Evolutionary conservation across 2,797 vertebrate species (phyloP).

Genomic region (Rhynchonycteris naso): DNA sequence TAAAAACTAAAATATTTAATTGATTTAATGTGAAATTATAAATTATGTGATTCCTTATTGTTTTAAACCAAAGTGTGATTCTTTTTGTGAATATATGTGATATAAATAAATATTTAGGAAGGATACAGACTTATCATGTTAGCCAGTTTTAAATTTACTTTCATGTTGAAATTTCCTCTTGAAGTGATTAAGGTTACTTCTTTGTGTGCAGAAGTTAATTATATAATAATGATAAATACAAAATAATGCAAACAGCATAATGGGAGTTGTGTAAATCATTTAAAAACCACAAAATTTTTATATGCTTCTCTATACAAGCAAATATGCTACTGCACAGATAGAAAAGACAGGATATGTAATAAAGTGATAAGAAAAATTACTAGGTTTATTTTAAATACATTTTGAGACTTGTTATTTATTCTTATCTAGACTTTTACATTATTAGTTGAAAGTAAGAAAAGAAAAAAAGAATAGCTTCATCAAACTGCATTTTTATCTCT

Average conservation of each 20-base stretch:
- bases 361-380: background rate
- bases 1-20: background rate
- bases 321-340: background rate
- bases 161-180: background rate
- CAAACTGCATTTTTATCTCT: constrained; percentile 8
- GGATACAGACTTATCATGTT: background rate
- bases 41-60: background rate
- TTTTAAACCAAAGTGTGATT: background rate
- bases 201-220: background rate
- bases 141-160: background rate
- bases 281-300: background rate
- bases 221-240: background rate
- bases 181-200: background rate
- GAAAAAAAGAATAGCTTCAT: background rate
- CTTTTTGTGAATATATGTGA: background rate
- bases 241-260: background rate
- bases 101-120: background rate
- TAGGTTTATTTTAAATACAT: background rate
- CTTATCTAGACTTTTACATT: background rate
- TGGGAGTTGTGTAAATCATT: background rate
- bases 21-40: background rate
- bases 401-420: background rate
- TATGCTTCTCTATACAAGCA: background rate
- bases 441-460: background rate
- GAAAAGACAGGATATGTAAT: background rate